Percentiles rank a stretch among this genome's conserved stretches.
phyloP scores from a whole-genome alignment of 2,888 invertebrate species.

The Allolobophora icterica region DNA sequence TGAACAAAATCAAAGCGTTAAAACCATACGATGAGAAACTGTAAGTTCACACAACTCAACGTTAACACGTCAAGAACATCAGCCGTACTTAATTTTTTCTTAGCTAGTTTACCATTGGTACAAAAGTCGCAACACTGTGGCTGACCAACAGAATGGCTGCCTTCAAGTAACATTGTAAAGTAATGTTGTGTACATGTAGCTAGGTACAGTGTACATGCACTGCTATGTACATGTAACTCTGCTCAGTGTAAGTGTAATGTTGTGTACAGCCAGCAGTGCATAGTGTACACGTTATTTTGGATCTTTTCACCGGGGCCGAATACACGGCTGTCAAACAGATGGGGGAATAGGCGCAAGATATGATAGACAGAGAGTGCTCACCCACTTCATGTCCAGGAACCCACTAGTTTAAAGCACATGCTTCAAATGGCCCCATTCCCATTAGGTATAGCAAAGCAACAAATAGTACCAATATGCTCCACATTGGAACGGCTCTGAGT shows the following conservation, averaged over 20 bases:
- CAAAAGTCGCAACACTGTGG: neutral
- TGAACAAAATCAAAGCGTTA: neutral
- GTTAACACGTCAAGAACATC: too few relatives aligned
- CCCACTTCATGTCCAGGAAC: neutral
- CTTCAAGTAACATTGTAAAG: neutral
- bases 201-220: too few relatives aligned
- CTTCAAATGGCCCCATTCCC: neutral
- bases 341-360: neutral
- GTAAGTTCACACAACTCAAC: too few relatives aligned
- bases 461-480: neutral
- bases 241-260: too few relatives aligned
- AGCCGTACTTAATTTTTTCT: neutral
- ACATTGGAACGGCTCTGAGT: too few relatives aligned
- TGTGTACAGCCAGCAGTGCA: too few relatives aligned
- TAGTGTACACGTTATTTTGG: neutral
- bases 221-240: too few relatives aligned
- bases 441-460: too few relatives aligned
- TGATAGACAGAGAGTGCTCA: neutral
- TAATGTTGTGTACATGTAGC: too few relatives aligned
- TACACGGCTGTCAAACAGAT: neutral
- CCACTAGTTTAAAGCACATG: neutral
- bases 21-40: neutral
- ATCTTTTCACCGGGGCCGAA: neutral
- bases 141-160: neutral
- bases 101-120: neutral